phyloP scores from a whole-genome alignment of 2,113 vertebrate species.

The Clarias magur region DNA sequence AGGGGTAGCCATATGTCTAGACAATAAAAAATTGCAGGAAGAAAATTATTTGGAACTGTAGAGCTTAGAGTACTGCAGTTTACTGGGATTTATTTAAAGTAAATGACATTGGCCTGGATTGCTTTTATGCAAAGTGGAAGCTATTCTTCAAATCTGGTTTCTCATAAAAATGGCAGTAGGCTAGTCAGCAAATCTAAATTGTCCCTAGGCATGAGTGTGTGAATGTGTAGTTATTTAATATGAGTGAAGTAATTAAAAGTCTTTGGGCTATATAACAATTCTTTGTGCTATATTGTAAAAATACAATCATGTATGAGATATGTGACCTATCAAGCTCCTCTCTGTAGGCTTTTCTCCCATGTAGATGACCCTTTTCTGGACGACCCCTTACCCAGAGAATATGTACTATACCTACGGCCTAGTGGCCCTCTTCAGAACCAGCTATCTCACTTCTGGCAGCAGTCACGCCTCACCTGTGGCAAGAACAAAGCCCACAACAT shows the following conservation, averaged over 20 bases:
- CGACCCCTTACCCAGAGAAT: conserved; percentile 91
- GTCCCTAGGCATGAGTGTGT: not conserved
- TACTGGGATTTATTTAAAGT: not conserved
- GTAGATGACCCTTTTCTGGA: conserved; percentile 95
- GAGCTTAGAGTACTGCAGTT: not conserved
- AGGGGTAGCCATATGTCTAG: not conserved
- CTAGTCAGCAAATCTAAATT: not conserved
- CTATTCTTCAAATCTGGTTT: not conserved
- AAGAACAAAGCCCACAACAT: conserved; percentile 99
- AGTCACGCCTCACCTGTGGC: conserved; percentile 90
- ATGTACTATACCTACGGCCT: conserved; percentile 94
- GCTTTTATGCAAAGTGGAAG: not conserved
- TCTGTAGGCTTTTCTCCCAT: conserved; percentile 91
- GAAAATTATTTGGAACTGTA: not conserved
- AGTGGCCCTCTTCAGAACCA: conserved; percentile 91
- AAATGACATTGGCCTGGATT: not conserved
- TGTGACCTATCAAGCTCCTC: not conserved
- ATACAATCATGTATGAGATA: not conserved
- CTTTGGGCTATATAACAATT: not conserved
- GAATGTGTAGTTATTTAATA: not conserved
- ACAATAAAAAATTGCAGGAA: not conserved
- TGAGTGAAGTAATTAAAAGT: not conserved
- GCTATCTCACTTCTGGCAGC: conserved; percentile 93
- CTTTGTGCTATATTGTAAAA: not conserved
- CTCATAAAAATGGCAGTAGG: not conserved